Evolutionary conservation across 2,888 invertebrate species (phyloP).

Genomic region (Omphaloscelis lunosa): DNA sequence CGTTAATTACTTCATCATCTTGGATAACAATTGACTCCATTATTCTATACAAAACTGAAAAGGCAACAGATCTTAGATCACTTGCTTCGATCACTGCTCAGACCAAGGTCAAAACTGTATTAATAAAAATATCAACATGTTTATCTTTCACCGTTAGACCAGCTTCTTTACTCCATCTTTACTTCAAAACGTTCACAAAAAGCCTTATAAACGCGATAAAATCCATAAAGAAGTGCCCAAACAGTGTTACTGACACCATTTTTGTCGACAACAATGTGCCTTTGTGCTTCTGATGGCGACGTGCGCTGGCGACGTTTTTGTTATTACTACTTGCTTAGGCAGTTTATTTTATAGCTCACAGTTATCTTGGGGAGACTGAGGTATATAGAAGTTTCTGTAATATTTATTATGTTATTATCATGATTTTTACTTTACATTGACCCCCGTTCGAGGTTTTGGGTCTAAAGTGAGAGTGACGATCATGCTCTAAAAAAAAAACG

Average conservation of each 20-base stretch:
- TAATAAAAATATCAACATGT: not conserved
- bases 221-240: constrained; percentile 26
- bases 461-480: constrained; percentile 44
- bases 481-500: constrained; percentile 27
- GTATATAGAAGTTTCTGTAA: too few relatives aligned
- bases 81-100: not conserved
- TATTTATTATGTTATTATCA: not conserved
- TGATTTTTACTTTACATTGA: not conserved
- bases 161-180: constrained; percentile 9
- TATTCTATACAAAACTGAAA: not conserved
- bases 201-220: constrained; percentile 3
- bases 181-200: constrained; percentile 25
- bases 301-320: constrained; percentile 47
- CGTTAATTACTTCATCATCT: not conserved
- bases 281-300: constrained; percentile 49
- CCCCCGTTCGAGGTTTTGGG: not conserved
- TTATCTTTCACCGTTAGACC: not conserved
- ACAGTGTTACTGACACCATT: constrained; percentile 54
- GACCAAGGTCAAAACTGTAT: not conserved
- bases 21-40: not conserved
- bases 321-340: constrained; percentile 13
- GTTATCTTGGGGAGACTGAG: too few relatives aligned
- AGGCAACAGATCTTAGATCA: not conserved
- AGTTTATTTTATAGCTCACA: constrained; percentile 22
- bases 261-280: constrained; percentile 59